phyloP scores from a whole-genome alignment of 2,888 invertebrate genomes.

The Stenodema calcarata region DNA sequence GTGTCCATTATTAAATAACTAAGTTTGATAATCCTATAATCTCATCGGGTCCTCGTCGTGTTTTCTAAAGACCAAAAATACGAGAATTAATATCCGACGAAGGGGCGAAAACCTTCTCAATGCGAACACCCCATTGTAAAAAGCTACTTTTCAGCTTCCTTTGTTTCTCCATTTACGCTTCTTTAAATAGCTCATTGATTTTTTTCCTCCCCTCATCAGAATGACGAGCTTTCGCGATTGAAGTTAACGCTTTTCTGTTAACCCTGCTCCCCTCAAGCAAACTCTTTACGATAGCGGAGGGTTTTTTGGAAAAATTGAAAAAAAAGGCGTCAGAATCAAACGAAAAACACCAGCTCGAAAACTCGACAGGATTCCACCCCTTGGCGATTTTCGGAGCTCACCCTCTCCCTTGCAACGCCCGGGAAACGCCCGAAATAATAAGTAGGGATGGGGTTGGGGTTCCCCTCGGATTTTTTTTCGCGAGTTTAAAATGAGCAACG shows the following conservation, averaged over 20 bases:
- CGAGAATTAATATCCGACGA: neutral
- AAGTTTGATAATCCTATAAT: too few species aligned
- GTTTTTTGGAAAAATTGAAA: neutral
- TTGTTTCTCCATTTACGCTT: slow-evolving; percentile 1
- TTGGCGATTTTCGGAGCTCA: neutral
- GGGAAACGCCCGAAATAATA: neutral
- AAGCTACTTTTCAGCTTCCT: neutral
- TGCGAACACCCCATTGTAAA: neutral
- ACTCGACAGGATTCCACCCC: neutral
- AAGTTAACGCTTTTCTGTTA: slow-evolving; percentile 6
- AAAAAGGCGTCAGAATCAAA: slow-evolving; percentile 24
- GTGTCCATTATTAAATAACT: too few species aligned
- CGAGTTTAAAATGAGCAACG: slow-evolving; percentile 38
- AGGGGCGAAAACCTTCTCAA: neutral
- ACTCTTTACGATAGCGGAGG: neutral
- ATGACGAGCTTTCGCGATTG: neutral
- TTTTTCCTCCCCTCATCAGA: neutral
- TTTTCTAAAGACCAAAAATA: neutral
- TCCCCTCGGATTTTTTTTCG: neutral
- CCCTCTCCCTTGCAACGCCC: neutral
- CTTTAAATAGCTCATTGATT: neutral
- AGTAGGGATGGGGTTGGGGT: neutral
- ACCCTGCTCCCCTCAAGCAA: neutral
- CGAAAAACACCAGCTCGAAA: slow-evolving; percentile 1
- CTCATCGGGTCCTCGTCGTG: neutral